Conservation (phyloP, 2,113 vertebrate genomes). For the Andinoacara biseriatus region DNA sequence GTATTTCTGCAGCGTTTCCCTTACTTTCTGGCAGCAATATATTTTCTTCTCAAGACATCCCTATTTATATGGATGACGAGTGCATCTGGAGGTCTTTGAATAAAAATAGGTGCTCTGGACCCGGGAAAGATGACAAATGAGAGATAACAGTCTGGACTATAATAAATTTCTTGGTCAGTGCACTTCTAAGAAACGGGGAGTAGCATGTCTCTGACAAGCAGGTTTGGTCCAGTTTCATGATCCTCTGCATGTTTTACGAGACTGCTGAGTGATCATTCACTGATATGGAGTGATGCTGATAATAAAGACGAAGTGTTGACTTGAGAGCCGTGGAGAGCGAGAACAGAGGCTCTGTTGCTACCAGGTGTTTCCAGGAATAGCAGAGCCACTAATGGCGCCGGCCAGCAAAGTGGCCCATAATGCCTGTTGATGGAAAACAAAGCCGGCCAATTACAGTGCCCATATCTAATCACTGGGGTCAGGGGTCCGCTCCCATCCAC, state of each 20-base stretch:
- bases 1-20: neutral
- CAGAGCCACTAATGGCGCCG: conserved; percentile 51
- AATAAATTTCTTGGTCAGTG: neutral
- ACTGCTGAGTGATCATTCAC: conserved; percentile 15
- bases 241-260: neutral
- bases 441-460: conserved; percentile 62
- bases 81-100: conserved; percentile 12
- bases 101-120: conserved; percentile 6
- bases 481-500: conserved; percentile 43
- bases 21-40: neutral
- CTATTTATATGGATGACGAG: neutral
- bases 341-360: conserved; percentile 27
- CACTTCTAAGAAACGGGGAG: neutral
- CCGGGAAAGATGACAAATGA: conserved; percentile 2
- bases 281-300: conserved; percentile 30
- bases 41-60: neutral
- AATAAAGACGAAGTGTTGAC: conserved; percentile 17
- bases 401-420: conserved; percentile 57
- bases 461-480: conserved; percentile 73
- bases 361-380: conserved; percentile 69
- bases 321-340: conserved; percentile 2
- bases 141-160: neutral
- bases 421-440: conserved; percentile 74
- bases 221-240: conserved; percentile 1
- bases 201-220: neutral